phyloP scores from a whole-genome alignment of 2,797 vertebrate genomes.

The Lithobates sylvaticus region DNA sequence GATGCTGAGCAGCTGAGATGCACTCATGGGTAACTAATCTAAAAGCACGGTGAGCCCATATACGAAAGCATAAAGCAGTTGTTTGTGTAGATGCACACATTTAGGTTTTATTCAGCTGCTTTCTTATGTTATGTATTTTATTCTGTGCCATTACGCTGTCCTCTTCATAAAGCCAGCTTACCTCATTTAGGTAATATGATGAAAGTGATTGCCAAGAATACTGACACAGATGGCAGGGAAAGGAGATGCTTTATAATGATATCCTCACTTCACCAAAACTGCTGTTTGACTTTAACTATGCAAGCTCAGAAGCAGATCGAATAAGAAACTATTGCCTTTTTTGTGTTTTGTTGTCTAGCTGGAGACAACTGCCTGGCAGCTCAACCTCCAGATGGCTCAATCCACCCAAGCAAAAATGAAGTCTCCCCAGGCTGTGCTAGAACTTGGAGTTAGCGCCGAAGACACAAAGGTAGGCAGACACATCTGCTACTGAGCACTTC shows the following conservation, averaged over 20 bases:
- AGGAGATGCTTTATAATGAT: conserved; percentile 43
- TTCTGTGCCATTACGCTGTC: not conserved
- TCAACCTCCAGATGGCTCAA: conserved; percentile 94
- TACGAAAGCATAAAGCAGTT: not conserved
- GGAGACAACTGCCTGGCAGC: conserved; percentile 91
- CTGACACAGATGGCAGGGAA: conserved; percentile 55
- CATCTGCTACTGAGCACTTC: conserved; percentile 15
- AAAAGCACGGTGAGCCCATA: not conserved
- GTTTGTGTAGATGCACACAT: not conserved
- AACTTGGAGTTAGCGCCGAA: conserved; percentile 86
- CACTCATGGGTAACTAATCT: too few species aligned
- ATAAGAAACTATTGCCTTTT: conserved; percentile 55
- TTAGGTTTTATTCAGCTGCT: not conserved
- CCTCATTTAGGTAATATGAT: conserved; percentile 32
- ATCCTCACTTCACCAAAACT: conserved; percentile 43
- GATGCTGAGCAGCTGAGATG: too few species aligned
- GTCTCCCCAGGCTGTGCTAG: conserved; percentile 87
- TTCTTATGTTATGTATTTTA: not conserved
- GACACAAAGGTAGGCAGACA: conserved; percentile 84
- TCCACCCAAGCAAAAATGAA: conserved; percentile 88
- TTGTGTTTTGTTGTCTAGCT: conserved; percentile 81
- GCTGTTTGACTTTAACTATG: conserved; percentile 30
- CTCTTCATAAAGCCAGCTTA: conserved; percentile 17
- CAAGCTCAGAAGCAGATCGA: conserved; percentile 26
- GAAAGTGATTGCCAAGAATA: conserved; percentile 28